These are phyloP conservation scores for Noctua pronuba DNA, from an alignment of 2,888 invertebrate species.

Conservation along the genomic window DNA sequence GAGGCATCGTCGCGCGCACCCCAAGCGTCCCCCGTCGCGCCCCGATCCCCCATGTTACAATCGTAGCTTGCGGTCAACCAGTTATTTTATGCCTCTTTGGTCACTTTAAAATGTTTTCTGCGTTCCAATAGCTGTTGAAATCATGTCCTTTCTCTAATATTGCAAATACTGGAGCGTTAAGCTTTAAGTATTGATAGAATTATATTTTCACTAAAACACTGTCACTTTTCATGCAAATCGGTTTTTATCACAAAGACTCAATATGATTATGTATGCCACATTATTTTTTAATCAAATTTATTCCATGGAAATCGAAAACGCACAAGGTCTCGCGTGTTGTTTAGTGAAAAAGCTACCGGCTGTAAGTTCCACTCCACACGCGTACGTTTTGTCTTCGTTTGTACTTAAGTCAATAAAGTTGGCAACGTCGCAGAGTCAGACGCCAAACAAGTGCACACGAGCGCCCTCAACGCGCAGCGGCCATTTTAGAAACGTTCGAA, in stretches of 20 bases:
- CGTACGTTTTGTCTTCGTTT: constrained; percentile 89
- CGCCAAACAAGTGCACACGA: constrained; percentile 89
- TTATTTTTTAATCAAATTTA: constrained; percentile 71
- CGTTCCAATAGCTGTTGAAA: constrained; percentile 73
- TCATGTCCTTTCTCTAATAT: constrained; percentile 79
- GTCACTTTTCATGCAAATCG: constrained; percentile 73
- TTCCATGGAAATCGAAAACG: constrained; percentile 71
- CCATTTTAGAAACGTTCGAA: constrained; percentile 81
- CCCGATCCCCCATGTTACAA: constrained; percentile 89
- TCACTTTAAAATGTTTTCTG: constrained; percentile 77
- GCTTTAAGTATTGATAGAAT: constrained; percentile 62
- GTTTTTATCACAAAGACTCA: constrained; percentile 85
- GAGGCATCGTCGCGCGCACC: constrained; percentile 91
- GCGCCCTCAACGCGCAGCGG: constrained; percentile 91
- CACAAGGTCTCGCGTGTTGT: constrained; percentile 76
- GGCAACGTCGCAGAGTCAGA: constrained; percentile 90
- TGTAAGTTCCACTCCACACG: constrained; percentile 87
- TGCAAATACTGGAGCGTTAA: constrained; percentile 61
- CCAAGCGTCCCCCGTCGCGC: constrained; percentile 90
- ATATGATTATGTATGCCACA: constrained; percentile 76
- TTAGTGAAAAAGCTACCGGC: constrained; percentile 87
- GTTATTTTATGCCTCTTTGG: constrained; percentile 84
- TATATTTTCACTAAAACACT: constrained; percentile 72
- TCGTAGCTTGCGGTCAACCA: constrained; percentile 85
- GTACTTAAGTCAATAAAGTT: constrained; percentile 89